Evolutionary conservation across 1,140 invertebrate genomes (phyloP).

Genomic region (Acyrthosiphon pisum): DNA sequence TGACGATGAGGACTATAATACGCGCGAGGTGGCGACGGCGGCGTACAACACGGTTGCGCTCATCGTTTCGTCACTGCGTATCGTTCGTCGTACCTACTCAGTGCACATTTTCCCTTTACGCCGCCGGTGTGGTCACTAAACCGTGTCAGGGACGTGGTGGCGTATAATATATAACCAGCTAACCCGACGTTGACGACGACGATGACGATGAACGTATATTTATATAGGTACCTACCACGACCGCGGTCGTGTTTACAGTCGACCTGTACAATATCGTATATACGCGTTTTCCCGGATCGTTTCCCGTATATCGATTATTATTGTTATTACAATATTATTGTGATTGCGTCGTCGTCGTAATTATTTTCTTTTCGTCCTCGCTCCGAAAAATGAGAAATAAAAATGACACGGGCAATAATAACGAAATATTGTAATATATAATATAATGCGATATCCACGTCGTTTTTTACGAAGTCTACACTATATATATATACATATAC

Average conservation of each 20-base stretch:
- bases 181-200: not conserved
- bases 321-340: not conserved
- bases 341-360: not conserved
- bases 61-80: conserved; percentile 49
- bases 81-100: not conserved
- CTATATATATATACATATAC: not conserved
- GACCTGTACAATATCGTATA: not conserved
- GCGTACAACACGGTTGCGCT: conserved; percentile 18
- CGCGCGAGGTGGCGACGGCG: not conserved
- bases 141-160: conserved; percentile 47
- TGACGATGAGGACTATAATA: conserved; percentile 10
- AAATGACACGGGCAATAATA: not conserved
- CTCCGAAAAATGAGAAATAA: not conserved
- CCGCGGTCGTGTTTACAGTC: not conserved
- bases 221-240: not conserved
- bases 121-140: conserved; percentile 23
- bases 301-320: conserved; percentile 18
- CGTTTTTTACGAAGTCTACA: not conserved
- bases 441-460: not conserved
- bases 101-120: conserved; percentile 19
- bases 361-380: conserved; percentile 13
- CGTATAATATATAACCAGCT: not conserved
- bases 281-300: not conserved
- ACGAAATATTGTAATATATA: not conserved
- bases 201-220: not conserved